Evolutionary conservation across 2,113 vertebrate species (phyloP).

Genomic region (Leptobrachium ailaonicum): DNA sequence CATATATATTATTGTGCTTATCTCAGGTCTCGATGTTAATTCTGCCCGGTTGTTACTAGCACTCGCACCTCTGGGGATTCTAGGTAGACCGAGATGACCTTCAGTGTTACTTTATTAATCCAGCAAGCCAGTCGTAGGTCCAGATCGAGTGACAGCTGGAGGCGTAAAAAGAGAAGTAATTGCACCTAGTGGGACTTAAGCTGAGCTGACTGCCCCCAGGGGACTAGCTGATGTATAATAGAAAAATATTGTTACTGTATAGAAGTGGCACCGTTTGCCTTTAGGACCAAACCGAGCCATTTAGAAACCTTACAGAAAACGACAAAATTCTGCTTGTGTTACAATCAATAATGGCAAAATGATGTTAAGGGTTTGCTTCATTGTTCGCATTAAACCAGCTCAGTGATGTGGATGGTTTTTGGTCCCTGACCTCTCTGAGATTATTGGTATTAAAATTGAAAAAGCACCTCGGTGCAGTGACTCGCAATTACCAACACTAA

Average conservation of each 20-base stretch:
- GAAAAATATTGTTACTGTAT: conserved; percentile 7
- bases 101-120: conserved; percentile 16
- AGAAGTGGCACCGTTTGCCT: neutral
- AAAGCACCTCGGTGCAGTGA: no score
- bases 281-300: neutral
- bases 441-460: no score
- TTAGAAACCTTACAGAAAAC: neutral
- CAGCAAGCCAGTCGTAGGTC: conserved; percentile 16
- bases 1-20: conserved; percentile 8
- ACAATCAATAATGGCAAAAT: neutral
- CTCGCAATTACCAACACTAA: no score
- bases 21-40: neutral
- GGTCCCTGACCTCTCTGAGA: no score
- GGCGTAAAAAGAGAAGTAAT: conserved; percentile 54
- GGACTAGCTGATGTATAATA: neutral
- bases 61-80: conserved; percentile 9
- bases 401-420: no score
- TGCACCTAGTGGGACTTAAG: conserved; percentile 47
- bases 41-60: conserved; percentile 16
- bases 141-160: conserved; percentile 31
- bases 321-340: neutral
- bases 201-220: conserved; percentile 3
- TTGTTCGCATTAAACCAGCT: no score
- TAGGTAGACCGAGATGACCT: neutral
- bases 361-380: no score